Evolutionary conservation across 2,113 vertebrate genomes (phyloP).

Genomic region (Eudyptes chrysolophus): DNA sequence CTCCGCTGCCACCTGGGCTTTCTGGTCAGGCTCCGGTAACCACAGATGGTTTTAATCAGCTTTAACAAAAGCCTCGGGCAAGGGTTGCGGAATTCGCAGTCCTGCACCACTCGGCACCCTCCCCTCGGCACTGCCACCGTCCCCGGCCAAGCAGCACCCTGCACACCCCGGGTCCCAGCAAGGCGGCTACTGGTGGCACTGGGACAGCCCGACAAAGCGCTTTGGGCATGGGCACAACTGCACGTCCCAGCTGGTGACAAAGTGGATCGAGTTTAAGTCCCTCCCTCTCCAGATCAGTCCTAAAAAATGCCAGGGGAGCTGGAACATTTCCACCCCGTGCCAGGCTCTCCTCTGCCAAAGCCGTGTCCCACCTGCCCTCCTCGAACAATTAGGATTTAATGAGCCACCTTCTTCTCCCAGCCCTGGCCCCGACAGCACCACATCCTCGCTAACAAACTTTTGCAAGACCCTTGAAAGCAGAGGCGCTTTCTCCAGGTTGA

Average conservation of each 20-base stretch:
- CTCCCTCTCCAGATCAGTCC: neutral
- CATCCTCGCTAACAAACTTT: neutral
- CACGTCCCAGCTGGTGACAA: fast-evolving
- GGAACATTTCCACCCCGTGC: neutral
- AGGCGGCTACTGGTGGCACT: neutral
- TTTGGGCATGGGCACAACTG: neutral
- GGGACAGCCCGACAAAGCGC: fast-evolving
- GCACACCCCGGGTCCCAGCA: neutral
- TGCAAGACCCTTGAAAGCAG: neutral
- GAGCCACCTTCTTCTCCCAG: neutral
- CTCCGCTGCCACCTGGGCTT: neutral
- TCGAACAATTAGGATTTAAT: neutral
- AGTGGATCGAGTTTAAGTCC: fast-evolving
- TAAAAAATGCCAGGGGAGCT: neutral
- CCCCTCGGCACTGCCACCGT: fast-evolving
- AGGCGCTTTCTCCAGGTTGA: neutral
- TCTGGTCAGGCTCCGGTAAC: neutral
- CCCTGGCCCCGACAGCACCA: neutral
- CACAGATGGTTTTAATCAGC: constrained; percentile 1
- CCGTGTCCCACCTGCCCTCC: neutral
- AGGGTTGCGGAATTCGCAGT: neutral
- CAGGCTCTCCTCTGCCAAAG: neutral
- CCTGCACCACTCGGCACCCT: neutral
- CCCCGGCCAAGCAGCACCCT: fast-evolving
- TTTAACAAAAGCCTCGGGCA: neutral